These are phyloP conservation scores for Lithobates pipiens DNA, from an alignment of 2,797 vertebrate species.

Conservation along the genomic window DNA sequence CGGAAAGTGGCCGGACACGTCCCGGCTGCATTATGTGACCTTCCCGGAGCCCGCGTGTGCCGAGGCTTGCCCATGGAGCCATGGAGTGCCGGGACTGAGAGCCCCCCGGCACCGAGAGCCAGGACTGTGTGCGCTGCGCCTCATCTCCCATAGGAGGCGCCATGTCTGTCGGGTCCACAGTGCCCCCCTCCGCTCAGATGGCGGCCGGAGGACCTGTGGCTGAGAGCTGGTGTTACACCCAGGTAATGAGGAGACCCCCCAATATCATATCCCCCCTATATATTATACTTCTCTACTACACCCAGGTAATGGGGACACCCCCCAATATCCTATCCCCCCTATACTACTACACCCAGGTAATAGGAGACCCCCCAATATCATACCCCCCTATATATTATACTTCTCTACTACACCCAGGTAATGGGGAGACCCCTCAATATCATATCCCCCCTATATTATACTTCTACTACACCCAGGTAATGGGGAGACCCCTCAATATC, in stretches of 20 bases:
- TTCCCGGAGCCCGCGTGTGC: background rate
- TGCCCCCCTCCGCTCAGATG: conserved; percentile 94
- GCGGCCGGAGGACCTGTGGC: conserved; percentile 91
- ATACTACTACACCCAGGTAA: no score
- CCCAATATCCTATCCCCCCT: no score
- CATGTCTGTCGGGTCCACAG: conserved; percentile 94
- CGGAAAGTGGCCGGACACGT: background rate
- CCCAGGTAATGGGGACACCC: no score
- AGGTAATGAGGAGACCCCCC: conserved; percentile 60
- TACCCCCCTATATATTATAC: no score
- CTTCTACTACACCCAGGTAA: background rate
- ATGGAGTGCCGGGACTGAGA: conserved; percentile 18
- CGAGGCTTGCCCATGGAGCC: conserved; percentile 1
- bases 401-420: conserved; percentile 73
- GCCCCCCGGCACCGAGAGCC: background rate
- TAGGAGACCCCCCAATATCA: no score
- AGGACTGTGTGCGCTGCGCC: background rate
- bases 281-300: no score
- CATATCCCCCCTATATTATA: background rate
- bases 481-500: no score
- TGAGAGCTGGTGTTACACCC: conserved; percentile 99
- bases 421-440: no score
- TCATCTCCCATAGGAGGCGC: conserved; percentile 72
- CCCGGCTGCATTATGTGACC: background rate
- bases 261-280: no score